These are phyloP conservation scores for Halichoerus grypus DNA, from an alignment of 2,113 vertebrate species.

Conservation along the genomic window DNA sequence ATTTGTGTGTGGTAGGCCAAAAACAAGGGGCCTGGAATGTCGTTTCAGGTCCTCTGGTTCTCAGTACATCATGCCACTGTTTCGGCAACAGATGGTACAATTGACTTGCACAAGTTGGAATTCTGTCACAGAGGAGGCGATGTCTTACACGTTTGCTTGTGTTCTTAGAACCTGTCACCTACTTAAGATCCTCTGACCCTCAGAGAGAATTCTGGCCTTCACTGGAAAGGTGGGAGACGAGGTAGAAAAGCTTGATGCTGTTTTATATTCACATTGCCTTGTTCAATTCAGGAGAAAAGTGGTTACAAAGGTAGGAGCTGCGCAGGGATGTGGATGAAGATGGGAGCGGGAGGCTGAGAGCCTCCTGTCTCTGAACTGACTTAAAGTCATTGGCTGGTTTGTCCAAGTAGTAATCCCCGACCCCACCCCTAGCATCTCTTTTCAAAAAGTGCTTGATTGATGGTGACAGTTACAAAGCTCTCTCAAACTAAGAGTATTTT, in stretches of 20 bases:
- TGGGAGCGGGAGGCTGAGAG: neutral
- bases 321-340: neutral
- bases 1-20: neutral
- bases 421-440: neutral
- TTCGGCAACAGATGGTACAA: neutral
- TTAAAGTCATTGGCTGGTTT: neutral
- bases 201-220: neutral
- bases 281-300: neutral
- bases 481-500: conserved; percentile 41
- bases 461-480: neutral
- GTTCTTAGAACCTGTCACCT: neutral
- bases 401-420: neutral
- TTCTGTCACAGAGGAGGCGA: neutral
- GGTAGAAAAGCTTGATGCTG: neutral
- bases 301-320: neutral
- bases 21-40: neutral
- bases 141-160: neutral
- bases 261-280: neutral
- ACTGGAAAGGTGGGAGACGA: neutral
- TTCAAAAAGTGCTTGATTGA: neutral
- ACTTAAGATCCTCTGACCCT: neutral
- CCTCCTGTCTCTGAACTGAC: neutral
- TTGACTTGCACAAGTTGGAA: neutral
- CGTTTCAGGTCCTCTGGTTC: neutral
- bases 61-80: neutral